Evolutionary conservation across 1,140 invertebrate species (phyloP).

Genomic region (Thaumatotibia leucotreta): DNA sequence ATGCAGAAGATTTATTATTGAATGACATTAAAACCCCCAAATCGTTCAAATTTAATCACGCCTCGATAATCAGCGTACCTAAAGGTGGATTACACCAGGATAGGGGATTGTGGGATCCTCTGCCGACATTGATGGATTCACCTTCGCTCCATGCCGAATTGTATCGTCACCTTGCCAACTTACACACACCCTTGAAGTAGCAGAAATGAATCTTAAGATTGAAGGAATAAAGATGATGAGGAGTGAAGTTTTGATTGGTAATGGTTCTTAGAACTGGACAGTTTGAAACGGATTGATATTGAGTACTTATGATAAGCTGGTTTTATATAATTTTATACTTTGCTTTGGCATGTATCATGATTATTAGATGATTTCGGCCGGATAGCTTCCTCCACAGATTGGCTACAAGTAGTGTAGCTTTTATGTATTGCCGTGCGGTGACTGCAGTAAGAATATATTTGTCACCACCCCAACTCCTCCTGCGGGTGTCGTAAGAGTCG

Average conservation of each 20-base stretch:
- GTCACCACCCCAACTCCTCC: too few species aligned
- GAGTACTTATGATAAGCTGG: neutral
- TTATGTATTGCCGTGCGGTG: too few species aligned
- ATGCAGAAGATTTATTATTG: too few species aligned
- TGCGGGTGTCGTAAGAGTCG: too few species aligned
- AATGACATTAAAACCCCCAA: neutral
- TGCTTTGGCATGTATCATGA: too few species aligned
- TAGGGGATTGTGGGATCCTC: neutral
- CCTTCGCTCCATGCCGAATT: neutral
- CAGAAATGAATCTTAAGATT: neutral
- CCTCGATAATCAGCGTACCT: constrained; percentile 11
- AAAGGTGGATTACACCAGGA: neutral
- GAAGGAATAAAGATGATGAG: neutral
- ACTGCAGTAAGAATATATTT: too few species aligned
- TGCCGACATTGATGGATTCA: constrained; percentile 8
- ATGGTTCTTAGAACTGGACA: neutral
- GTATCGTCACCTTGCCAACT: constrained; percentile 3
- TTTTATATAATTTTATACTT: neutral
- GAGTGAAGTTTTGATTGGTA: neutral
- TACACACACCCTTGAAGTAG: neutral
- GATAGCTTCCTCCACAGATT: too few species aligned
- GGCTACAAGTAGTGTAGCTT: too few species aligned
- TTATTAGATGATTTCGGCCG: too few species aligned
- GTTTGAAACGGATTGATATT: constrained; percentile 2
- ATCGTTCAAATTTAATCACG: constrained; percentile 6